A percentile compares a stretch with the other conserved stretches of the same genome.
Evolutionary conservation across 2,113 vertebrate species (phyloP).

Genomic region (Pachyramphus minor): DNA sequence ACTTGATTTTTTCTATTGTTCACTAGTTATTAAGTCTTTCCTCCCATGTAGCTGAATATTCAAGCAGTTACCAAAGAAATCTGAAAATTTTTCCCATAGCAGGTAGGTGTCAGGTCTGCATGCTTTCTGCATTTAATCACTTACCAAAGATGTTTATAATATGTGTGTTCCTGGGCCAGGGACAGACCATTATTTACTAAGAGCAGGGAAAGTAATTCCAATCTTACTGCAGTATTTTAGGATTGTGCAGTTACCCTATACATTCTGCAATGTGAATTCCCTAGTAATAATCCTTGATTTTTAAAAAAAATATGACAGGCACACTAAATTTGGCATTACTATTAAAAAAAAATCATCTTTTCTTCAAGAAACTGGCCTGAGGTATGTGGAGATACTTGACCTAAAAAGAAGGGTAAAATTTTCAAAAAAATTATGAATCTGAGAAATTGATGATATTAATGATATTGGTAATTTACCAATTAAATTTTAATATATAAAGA

Average conservation of each 20-base stretch:
- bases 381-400: background rate
- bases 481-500: background rate
- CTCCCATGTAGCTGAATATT: background rate
- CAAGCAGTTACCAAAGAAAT: background rate
- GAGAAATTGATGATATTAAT: background rate
- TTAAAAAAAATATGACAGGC: background rate
- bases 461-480: background rate
- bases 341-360: background rate
- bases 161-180: background rate
- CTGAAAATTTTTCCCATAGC: background rate
- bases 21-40: background rate
- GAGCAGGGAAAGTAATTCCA: background rate
- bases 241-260: background rate
- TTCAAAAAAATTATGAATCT: background rate
- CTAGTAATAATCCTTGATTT: background rate
- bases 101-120: background rate
- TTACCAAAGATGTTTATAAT: background rate
- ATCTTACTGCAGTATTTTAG: constrained; percentile 6
- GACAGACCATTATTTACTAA: background rate
- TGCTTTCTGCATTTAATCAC: background rate
- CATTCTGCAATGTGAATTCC: background rate
- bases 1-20: background rate
- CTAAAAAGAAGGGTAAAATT: background rate
- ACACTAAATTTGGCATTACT: background rate
- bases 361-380: background rate